Evolutionary conservation across 2,797 vertebrate genomes (phyloP).

Genomic region (Manis crassicaudata): DNA sequence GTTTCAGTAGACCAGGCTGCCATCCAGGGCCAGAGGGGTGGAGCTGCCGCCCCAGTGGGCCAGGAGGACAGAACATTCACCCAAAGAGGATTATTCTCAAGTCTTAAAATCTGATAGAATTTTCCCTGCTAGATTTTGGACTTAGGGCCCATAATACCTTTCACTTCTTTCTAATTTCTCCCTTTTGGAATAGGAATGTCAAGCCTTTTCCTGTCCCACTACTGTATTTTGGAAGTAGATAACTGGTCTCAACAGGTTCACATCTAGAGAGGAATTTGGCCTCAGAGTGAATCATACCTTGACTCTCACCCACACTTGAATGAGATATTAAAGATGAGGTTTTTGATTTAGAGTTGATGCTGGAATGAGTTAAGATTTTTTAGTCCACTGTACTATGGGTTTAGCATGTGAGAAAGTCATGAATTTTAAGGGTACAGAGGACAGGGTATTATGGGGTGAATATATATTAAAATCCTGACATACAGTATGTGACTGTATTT

Average conservation of each 20-base stretch:
- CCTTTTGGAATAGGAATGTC: not conserved
- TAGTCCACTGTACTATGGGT: not conserved
- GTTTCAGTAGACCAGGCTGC: not conserved
- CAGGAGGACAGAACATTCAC: not conserved
- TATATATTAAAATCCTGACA: not conserved
- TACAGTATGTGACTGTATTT: not conserved
- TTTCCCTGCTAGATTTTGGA: not conserved
- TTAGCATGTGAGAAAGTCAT: not conserved
- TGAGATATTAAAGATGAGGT: not conserved
- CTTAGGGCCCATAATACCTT: not conserved
- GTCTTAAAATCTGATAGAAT: not conserved
- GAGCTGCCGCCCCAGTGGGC: not conserved
- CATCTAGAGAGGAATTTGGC: not conserved
- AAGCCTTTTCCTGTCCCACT: not conserved
- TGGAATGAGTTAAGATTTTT: not conserved
- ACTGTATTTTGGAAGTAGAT: not conserved
- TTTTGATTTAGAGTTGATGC: not conserved
- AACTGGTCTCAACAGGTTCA: not conserved
- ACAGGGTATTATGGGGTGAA: not conserved
- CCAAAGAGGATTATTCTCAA: not conserved
- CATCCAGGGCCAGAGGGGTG: not conserved
- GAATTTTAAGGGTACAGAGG: not conserved
- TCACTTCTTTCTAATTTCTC: not conserved
- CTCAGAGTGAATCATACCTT: not conserved
- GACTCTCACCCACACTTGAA: not conserved